Conservation (phyloP, 2,113 vertebrate genomes). For the Haemorhous mexicanus region DNA sequence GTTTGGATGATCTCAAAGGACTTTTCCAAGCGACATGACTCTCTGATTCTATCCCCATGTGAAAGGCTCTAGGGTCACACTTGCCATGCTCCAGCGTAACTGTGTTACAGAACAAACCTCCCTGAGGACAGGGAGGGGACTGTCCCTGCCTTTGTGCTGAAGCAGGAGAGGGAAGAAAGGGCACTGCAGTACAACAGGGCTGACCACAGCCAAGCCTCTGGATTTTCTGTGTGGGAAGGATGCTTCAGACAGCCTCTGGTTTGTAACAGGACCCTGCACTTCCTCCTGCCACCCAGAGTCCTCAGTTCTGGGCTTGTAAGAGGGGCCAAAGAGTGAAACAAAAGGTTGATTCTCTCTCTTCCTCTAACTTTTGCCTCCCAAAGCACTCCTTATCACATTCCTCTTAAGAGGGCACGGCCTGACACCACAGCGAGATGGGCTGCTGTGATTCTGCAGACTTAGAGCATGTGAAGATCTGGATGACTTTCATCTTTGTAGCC, state of each 20-base stretch:
- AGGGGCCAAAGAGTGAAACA: not conserved
- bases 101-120: not conserved
- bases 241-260: not conserved
- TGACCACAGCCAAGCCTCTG: not conserved
- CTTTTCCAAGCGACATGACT: not conserved
- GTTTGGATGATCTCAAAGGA: not conserved
- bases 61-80: not conserved
- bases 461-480: not conserved
- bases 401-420: not conserved
- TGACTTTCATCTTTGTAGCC: not conserved
- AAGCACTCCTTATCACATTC: not conserved
- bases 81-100: not conserved
- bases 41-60: not conserved
- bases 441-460: not conserved
- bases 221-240: rapidly evolving
- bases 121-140: not conserved
- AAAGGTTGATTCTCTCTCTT: not conserved
- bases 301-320: not conserved
- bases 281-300: not conserved
- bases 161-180: not conserved
- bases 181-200: not conserved
- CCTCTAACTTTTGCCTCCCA: not conserved
- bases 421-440: not conserved
- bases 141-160: not conserved
- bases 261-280: not conserved